Percentiles rank a stretch among this genome's conserved stretches.
Evolutionary conservation across 2,797 vertebrate genomes (phyloP).

Genomic region (Anabacerthia variegaticeps): DNA sequence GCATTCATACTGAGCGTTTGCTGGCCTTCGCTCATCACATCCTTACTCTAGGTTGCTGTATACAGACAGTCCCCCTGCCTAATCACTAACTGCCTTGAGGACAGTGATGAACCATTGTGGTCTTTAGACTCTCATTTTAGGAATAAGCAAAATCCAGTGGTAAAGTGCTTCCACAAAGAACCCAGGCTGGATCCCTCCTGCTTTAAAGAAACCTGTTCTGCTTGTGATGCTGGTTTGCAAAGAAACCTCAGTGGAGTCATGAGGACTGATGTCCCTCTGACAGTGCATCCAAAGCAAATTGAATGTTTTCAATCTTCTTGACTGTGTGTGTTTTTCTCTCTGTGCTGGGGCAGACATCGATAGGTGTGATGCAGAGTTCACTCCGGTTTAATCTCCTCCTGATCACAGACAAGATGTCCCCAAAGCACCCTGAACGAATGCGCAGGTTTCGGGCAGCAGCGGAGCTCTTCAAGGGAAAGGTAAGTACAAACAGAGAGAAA

Average conservation of each 20-base stretch:
- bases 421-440: constrained; percentile 75
- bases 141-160: not conserved
- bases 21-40: not conserved
- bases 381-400: constrained; percentile 87
- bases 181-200: not conserved
- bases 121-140: not conserved
- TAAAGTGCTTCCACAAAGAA: not conserved
- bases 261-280: not conserved
- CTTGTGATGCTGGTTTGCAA: not conserved
- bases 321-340: not conserved
- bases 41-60: not conserved
- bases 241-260: not conserved
- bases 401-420: constrained; percentile 83
- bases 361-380: constrained; percentile 87
- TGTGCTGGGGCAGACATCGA: constrained; percentile 76
- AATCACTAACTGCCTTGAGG: not conserved
- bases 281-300: not conserved
- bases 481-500: constrained; percentile 31
- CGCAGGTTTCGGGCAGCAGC: constrained; percentile 76
- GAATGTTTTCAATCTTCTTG: not conserved
- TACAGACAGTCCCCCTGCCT: not conserved
- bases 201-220: not conserved
- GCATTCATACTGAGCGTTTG: not conserved
- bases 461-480: constrained; percentile 73
- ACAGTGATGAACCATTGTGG: not conserved